Conservation (phyloP, 2,797 vertebrate genomes). For the Otolemur crassicaudatus region DNA sequence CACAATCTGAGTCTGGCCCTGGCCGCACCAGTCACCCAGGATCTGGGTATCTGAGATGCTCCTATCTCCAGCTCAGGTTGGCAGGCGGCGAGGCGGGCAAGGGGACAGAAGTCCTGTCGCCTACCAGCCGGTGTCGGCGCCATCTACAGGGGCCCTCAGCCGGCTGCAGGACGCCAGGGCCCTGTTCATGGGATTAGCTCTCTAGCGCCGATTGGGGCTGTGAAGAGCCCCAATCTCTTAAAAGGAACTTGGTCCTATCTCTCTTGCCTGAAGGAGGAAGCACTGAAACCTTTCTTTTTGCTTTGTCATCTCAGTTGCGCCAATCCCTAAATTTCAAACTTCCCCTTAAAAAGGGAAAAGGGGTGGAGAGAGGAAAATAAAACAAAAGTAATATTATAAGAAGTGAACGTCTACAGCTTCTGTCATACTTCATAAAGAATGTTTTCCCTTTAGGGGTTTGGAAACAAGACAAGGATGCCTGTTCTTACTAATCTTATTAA, state of each 20-base stretch:
- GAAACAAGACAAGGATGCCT: background rate
- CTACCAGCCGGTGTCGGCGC: background rate
- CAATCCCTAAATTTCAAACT: background rate
- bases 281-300: background rate
- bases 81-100: conserved; percentile 29
- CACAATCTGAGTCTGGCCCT: conserved; percentile 55
- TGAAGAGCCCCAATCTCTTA: background rate
- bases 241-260: background rate
- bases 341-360: background rate
- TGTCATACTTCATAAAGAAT: background rate
- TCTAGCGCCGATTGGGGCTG: background rate
- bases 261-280: background rate
- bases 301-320: conserved; percentile 31
- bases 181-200: background rate
- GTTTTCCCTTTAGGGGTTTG: background rate
- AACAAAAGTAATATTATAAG: conserved; percentile 11
- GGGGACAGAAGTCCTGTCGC: background rate
- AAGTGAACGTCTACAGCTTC: background rate
- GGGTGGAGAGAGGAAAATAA: background rate
- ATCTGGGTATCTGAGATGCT: conserved; percentile 59
- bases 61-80: conserved; percentile 27
- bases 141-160: background rate
- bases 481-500: background rate
- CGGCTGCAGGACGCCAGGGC: background rate
- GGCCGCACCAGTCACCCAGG: conserved; percentile 51